Conservation (phyloP, 2,113 vertebrate species). For the Cyanoderma ruficeps region DNA sequence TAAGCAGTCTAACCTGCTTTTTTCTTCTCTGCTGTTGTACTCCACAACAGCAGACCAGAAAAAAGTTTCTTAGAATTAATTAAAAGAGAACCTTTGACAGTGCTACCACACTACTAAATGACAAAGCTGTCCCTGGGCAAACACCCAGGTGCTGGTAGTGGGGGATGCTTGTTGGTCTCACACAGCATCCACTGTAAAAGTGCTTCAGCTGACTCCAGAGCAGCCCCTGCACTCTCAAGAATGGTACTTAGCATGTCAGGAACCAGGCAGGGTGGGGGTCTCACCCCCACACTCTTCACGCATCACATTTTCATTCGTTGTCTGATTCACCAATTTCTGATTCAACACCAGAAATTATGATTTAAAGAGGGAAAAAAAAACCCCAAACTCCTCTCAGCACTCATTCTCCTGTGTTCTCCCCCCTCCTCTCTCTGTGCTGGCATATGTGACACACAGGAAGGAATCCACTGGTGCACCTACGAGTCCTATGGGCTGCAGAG, state of each 20-base stretch:
- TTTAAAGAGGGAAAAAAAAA: not conserved
- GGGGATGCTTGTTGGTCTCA: not conserved
- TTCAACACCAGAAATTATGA: not conserved
- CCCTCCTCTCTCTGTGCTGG: accelerated
- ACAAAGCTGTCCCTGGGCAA: not conserved
- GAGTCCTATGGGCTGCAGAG: not conserved
- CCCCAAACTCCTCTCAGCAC: accelerated
- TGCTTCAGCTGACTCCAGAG: not conserved
- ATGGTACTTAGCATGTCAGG: accelerated
- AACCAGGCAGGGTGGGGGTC: not conserved
- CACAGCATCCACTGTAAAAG: not conserved
- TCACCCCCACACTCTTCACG: not conserved
- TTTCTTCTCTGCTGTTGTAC: not conserved
- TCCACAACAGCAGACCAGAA: not conserved
- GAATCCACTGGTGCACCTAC: constrained; percentile 72
- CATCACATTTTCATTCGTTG: not conserved
- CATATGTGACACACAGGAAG: not conserved
- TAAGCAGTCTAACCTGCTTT: not conserved
- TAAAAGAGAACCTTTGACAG: not conserved
- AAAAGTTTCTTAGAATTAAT: not conserved
- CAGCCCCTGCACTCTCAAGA: not conserved
- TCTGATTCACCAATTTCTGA: too few relatives aligned
- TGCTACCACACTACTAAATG: not conserved
- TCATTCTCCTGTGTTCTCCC: not conserved
- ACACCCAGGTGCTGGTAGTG: not conserved